A percentile compares a stretch with the other conserved stretches of the same genome.
Evolutionary conservation across 2,797 vertebrate species (phyloP).

Genomic region (Rhinogobio ventralis): DNA sequence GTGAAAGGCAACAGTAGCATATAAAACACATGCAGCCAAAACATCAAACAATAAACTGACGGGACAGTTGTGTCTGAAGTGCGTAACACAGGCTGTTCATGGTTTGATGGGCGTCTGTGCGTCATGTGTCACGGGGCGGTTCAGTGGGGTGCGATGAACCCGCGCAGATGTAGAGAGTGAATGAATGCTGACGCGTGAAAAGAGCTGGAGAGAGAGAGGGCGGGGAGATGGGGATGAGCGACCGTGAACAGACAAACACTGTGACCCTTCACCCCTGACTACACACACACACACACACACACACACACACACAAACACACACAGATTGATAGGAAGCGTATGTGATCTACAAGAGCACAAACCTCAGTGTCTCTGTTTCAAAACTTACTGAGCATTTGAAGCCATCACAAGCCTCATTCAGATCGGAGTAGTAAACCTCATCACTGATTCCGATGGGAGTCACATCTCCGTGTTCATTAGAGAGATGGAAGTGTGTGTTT

Average conservation of each 20-base stretch:
- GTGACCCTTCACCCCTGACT: slow-evolving; percentile 49
- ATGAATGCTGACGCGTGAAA: slow-evolving; percentile 65
- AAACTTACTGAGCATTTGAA: background rate
- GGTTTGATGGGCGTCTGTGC: background rate
- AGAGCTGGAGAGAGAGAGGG: slow-evolving; percentile 65
- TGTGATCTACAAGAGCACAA: background rate
- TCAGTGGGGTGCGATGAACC: slow-evolving; percentile 69
- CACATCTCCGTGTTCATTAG: background rate
- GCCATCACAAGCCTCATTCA: background rate
- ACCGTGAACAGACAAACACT: slow-evolving; percentile 67
- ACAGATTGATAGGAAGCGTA: background rate
- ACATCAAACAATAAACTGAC: background rate
- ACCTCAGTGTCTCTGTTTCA: background rate
- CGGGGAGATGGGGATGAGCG: slow-evolving; percentile 73
- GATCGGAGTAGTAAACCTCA: too few species aligned
- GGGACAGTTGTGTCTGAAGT: background rate
- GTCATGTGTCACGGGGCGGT: slow-evolving; percentile 35
- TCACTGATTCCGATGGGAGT: background rate
- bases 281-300: slow-evolving; percentile 25
- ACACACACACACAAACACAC: too few species aligned
- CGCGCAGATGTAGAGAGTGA: slow-evolving; percentile 61
- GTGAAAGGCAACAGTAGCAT: background rate
- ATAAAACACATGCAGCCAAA: background rate
- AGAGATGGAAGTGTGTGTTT: background rate
- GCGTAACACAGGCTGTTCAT: background rate